These are phyloP conservation scores for Pipistrellus kuhlii DNA, from an alignment of 2,797 vertebrate genomes.

Conservation along the genomic window DNA sequence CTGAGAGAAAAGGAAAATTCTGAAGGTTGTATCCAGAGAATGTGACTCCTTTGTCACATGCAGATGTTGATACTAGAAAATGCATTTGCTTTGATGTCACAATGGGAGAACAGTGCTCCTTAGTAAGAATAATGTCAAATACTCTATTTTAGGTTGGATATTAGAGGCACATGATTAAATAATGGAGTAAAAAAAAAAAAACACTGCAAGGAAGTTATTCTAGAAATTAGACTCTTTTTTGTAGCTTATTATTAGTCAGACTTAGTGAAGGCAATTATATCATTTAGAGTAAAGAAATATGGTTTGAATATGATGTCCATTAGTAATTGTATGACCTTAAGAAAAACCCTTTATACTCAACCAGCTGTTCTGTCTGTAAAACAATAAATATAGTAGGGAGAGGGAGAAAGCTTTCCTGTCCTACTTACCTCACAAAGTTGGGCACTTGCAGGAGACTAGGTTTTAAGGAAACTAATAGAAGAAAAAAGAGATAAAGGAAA, in stretches of 20 bases:
- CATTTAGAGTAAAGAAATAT: background rate
- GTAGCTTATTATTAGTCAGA: background rate
- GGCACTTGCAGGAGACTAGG: background rate
- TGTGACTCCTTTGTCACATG: background rate
- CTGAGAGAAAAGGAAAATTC: background rate
- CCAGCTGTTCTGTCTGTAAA: background rate
- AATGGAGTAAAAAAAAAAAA: conserved; percentile 1
- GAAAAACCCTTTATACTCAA: background rate
- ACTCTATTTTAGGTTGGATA: background rate
- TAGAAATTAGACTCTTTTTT: background rate
- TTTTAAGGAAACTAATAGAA: background rate
- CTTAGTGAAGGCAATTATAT: background rate
- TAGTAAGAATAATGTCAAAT: background rate
- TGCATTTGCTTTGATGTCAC: background rate
- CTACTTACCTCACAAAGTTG: background rate
- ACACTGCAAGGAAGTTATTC: background rate
- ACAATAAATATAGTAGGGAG: background rate
- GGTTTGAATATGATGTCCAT: background rate
- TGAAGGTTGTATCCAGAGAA: background rate
- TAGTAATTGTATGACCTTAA: background rate
- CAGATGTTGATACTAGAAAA: background rate
- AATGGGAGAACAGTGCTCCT: background rate
- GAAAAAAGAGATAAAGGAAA: background rate
- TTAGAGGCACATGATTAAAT: background rate
- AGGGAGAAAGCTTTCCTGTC: background rate